Percentiles rank a stretch among this genome's conserved stretches.
Conservation (phyloP, 2,797 vertebrate genomes). For the Petrocephalus sullivani region DNA sequence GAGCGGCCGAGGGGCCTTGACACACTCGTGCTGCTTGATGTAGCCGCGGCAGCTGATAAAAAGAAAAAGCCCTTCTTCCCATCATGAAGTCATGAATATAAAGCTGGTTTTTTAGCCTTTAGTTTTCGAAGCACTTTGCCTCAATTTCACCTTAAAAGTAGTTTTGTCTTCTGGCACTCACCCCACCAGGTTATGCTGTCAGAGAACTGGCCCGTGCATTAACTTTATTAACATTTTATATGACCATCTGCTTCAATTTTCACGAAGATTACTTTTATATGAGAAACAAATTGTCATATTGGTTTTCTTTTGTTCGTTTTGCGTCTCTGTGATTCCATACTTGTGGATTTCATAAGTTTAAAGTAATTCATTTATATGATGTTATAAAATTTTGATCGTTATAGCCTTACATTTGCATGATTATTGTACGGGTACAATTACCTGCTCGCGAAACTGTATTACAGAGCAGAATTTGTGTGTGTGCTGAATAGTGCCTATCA, state of each 20-base stretch:
- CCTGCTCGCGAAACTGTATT: background rate
- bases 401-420: background rate
- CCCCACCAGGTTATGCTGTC: background rate
- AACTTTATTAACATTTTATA: background rate
- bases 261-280: background rate
- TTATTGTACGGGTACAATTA: background rate
- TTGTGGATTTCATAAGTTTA: background rate
- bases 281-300: background rate
- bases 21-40: constrained; percentile 30
- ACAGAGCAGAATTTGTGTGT: background rate
- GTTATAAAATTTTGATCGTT: background rate
- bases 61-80: background rate
- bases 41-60: constrained; percentile 15
- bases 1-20: constrained; percentile 34
- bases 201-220: background rate
- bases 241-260: background rate
- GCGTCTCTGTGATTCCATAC: background rate
- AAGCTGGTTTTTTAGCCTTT: background rate
- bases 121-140: background rate
- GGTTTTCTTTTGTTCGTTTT: background rate
- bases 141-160: background rate
- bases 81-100: background rate
- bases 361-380: background rate
- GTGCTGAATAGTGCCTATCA: background rate
- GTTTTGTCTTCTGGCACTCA: background rate